Evolutionary conservation across 1,140 invertebrate species (phyloP).

Genomic region (Notospermus geniculatus): DNA sequence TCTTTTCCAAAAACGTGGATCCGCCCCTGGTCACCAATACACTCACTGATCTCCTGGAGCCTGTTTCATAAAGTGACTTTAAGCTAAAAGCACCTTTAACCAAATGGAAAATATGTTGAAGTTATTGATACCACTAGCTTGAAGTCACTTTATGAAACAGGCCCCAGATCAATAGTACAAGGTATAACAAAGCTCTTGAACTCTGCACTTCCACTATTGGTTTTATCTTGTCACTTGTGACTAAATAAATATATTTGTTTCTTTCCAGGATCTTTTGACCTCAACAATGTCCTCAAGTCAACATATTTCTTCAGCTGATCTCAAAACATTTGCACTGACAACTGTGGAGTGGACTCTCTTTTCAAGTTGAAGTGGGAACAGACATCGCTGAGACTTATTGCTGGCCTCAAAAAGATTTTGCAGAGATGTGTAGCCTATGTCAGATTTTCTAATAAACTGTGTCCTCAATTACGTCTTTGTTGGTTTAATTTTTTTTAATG

Average conservation of each 20-base stretch:
- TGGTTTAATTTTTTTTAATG: too few species aligned
- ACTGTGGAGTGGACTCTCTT: background rate
- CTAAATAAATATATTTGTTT: slow-evolving; percentile 5
- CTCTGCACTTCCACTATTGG: background rate
- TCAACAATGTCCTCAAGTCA: slow-evolving; percentile 48
- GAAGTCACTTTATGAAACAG: too few species aligned
- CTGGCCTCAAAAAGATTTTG: too few species aligned
- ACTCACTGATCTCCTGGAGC: background rate
- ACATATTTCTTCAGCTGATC: slow-evolving; percentile 55
- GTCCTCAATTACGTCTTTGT: too few species aligned
- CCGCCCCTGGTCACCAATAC: background rate
- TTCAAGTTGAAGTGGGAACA: too few species aligned
- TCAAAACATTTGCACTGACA: background rate
- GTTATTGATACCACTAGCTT: background rate
- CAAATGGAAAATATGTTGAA: background rate
- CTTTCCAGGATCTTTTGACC: slow-evolving; percentile 48
- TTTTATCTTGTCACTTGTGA: background rate
- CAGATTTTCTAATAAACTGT: too few species aligned
- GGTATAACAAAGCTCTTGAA: background rate
- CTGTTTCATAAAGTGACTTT: too few species aligned
- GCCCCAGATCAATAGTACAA: too few species aligned
- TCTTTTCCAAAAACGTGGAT: too few species aligned
- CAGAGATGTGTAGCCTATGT: too few species aligned
- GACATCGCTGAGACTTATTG: too few species aligned
- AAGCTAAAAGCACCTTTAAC: too few species aligned